Base-by-base conservation (phyloP, 2,797 vertebrate genomes). In the Mastacembelus armatus region DNA sequence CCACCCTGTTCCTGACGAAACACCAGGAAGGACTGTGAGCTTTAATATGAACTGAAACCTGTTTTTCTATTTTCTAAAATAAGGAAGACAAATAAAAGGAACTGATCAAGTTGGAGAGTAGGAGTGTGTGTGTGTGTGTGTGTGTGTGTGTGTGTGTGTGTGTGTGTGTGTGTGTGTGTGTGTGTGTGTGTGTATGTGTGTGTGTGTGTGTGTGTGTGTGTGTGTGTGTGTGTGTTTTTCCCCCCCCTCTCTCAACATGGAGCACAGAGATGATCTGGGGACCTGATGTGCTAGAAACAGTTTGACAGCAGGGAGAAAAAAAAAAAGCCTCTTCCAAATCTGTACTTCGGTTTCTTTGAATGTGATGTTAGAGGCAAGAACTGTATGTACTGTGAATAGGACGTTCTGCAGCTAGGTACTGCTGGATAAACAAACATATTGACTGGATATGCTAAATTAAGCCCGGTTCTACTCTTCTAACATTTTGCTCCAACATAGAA, bases 281-380 rank as follows among this genome's bases (percentile, higher is more conserved):
- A 81, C 38, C 19, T 54, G 59, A 51, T 67, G 76, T 69, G 58
- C 51, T 52, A 44, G 55, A 81, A 68, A 59, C 42, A n/a, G 6
- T 36, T 66, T 79, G 74, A 85, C 67, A 55, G 45, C 63, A 62
- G 14, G n/a, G n/a, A n/a, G n/a, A n/a, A n/a, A n/a, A n/a, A n/a
- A n/a, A 7, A 43, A 39, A 50, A 47, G 11, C 16, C 21, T 63
- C 26, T 50, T 45, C 11, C 26, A 67, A 61, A 69, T 77, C 2
- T 71, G 21, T 30, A 7, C 19, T 80, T 67, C 44, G 19, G 40
- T 61, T 56, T 30, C 33, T 62, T 62, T 73, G 24, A 54, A 22
- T 54, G 33, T 24, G 36, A 22, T 27, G 21, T 3, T 15, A 26
- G 61, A 58, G 32, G 44, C n/a, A 40, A 65, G 40, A 65, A 55